phyloP scores from a whole-genome alignment of 1,140 invertebrate genomes.

The Phthorimaea operculella region DNA sequence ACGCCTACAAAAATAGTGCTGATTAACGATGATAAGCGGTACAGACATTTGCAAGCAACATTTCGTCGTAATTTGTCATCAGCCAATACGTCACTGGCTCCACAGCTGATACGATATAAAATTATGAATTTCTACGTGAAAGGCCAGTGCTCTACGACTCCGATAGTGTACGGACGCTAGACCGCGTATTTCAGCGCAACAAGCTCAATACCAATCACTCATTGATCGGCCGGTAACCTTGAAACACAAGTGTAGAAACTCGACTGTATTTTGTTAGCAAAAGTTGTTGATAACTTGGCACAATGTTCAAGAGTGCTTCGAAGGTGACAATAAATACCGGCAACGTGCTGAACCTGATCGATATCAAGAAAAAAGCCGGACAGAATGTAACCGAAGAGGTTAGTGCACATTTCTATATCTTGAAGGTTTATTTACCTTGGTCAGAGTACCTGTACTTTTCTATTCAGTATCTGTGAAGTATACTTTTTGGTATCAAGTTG shows the following conservation, averaged over 20 bases:
- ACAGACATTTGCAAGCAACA: constrained; percentile 8
- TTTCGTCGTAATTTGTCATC: constrained; percentile 32
- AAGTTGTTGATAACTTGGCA: constrained; percentile 15
- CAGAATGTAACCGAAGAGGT: constrained; percentile 88
- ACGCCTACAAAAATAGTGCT: neutral
- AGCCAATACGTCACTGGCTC: constrained; percentile 29
- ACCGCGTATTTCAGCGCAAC: neutral
- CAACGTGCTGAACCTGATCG: constrained; percentile 85
- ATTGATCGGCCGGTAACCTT: neutral
- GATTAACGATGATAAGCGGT: neutral
- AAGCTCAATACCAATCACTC: too few species aligned
- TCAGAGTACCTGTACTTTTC: too few species aligned
- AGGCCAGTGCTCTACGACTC: constrained; percentile 22
- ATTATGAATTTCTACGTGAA: constrained; percentile 28
- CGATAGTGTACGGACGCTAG: neutral
- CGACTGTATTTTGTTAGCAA: too few species aligned
- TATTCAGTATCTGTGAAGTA: too few species aligned
- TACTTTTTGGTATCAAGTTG: too few species aligned
- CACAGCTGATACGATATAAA: constrained; percentile 33
- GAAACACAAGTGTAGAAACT: neutral
- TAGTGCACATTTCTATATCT: constrained; percentile 22
- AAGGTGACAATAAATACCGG: constrained; percentile 80
- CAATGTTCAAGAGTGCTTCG: constrained; percentile 57
- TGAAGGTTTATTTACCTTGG: too few species aligned
- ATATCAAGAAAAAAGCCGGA: constrained; percentile 84